Conservation (phyloP, 2,888 invertebrate genomes). For the Acronicta aceris region DNA sequence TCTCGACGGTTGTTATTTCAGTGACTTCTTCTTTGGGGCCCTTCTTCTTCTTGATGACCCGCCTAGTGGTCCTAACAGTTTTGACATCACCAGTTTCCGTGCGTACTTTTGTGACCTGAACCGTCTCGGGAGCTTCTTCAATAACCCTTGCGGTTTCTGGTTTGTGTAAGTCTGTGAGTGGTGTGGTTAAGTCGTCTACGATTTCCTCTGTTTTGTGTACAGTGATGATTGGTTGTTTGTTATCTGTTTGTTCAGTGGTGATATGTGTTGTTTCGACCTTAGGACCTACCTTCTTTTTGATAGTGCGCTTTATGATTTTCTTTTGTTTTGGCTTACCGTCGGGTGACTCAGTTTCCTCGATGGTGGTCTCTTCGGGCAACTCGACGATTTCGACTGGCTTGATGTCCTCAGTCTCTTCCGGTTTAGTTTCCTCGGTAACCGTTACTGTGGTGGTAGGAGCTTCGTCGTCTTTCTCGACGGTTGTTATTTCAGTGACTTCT, state of each 20-base stretch:
- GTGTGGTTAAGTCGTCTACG: slow-evolving; percentile 36
- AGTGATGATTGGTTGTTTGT: slow-evolving; percentile 69
- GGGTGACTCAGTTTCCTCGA: slow-evolving; percentile 61
- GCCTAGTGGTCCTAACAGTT: not conserved
- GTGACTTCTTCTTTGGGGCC: not conserved
- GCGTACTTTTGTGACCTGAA: not conserved
- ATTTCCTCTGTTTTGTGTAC: slow-evolving; percentile 69
- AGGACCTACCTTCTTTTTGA: slow-evolving; percentile 76
- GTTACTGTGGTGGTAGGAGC: slow-evolving; percentile 48
- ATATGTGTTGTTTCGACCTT: slow-evolving; percentile 59
- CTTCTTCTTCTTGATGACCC: not conserved
- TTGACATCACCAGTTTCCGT: not conserved
- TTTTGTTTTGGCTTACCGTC: slow-evolving; percentile 67
- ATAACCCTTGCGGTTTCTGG: not conserved
- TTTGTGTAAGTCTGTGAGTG: slow-evolving; percentile 14
- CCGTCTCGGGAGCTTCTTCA: not conserved
- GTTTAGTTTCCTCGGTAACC: slow-evolving; percentile 47
- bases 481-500: slow-evolving; percentile 51
- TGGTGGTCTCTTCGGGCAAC: slow-evolving; percentile 68
- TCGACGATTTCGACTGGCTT: slow-evolving; percentile 38
- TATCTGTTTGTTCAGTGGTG: slow-evolving; percentile 39
- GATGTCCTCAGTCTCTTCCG: not conserved
- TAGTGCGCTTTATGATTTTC: slow-evolving; percentile 68
- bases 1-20: slow-evolving; percentile 16
- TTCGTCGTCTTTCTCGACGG: slow-evolving; percentile 55